Evolutionary conservation across 1,140 invertebrate species (phyloP).

Genomic region (Geopemphigus sp.): DNA sequence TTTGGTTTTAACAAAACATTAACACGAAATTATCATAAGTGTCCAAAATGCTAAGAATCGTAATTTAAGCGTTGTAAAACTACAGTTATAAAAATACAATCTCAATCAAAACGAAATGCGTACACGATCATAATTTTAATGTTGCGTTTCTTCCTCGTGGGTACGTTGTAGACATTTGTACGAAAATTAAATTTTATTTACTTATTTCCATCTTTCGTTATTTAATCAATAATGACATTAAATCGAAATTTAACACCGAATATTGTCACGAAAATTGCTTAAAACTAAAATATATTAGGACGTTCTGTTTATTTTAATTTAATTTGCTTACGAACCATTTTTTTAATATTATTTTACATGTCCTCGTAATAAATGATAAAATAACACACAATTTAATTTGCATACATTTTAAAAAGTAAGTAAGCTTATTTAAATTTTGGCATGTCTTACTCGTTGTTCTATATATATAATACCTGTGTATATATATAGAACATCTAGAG

Average conservation of each 20-base stretch:
- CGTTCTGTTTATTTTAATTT: neutral
- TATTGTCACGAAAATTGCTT: neutral
- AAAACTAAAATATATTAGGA: neutral
- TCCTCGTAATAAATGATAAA: neutral
- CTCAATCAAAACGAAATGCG: too few relatives aligned
- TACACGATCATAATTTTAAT: too few relatives aligned
- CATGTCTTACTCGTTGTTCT: neutral
- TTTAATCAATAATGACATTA: neutral
- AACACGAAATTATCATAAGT: too few relatives aligned
- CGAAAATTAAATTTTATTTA: too few relatives aligned
- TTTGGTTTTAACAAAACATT: too few relatives aligned
- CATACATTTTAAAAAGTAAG: neutral
- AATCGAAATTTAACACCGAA: neutral
- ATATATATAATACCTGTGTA: neutral
- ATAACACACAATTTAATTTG: neutral
- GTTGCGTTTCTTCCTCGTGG: too few relatives aligned
- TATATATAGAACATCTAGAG: too few relatives aligned
- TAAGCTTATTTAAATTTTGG: neutral
- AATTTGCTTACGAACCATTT: neutral
- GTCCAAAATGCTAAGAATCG: too few relatives aligned
- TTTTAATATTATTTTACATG: neutral
- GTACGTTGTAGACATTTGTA: too few relatives aligned
- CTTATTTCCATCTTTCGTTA: neutral
- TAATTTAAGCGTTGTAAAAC: too few relatives aligned
- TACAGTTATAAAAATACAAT: too few relatives aligned